Percentiles rank a stretch among this genome's conserved stretches.
phyloP scores from a whole-genome alignment of 2,888 invertebrate genomes.

The Tenthredo distinguenda region DNA sequence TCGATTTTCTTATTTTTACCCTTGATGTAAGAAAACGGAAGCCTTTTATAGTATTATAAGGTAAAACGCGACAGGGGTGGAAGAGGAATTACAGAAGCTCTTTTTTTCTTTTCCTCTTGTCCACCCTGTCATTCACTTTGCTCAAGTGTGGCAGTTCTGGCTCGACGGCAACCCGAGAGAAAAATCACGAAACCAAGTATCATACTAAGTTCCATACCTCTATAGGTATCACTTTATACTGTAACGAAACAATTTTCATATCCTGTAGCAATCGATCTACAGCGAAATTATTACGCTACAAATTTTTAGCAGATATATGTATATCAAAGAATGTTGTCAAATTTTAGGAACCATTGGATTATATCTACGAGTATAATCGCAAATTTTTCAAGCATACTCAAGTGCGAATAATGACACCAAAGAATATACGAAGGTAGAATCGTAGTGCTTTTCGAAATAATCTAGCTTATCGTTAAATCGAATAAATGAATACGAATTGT shows the following conservation, averaged over 20 bases:
- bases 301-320: neutral
- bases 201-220: neutral
- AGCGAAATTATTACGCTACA: neutral
- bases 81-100: conserved; percentile 34
- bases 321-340: too few relatives aligned
- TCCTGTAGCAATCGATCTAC: neutral
- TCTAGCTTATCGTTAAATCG: neutral
- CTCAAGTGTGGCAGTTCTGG: conserved; percentile 25
- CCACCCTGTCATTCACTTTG: conserved; percentile 27
- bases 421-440: neutral
- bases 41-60: neutral
- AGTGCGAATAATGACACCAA: neutral
- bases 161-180: neutral
- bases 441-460: neutral
- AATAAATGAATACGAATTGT: neutral
- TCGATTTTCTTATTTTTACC: neutral
- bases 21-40: neutral
- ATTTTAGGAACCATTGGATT: neutral
- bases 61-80: neutral
- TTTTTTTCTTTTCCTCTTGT: conserved; percentile 9
- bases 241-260: neutral
- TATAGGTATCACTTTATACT: neutral
- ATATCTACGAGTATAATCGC: neutral
- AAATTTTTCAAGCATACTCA: neutral
- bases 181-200: neutral